Base-by-base conservation (phyloP, 92 coral and sea anemone genomes). In the Meandrina meandrites region DNA sequence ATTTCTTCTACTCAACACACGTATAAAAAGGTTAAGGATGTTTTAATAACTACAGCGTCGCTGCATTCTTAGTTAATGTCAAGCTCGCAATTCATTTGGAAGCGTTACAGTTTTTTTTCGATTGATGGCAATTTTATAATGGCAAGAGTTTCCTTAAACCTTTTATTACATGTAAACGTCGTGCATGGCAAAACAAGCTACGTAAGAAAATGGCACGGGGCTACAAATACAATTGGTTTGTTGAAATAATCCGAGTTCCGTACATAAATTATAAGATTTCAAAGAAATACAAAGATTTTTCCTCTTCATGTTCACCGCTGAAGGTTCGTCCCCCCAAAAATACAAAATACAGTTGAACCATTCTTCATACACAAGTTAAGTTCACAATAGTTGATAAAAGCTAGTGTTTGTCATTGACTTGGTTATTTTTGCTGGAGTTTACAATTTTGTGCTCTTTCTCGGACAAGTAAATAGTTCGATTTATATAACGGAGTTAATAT, bases 51-150 rank as follows among this genome's bases (percentile, higher is more conserved):
- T 66, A 66, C 71, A 28, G 35, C 71, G 18, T 28, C 12, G 71
- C 71, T 66, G 35, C 17, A 13, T 27, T 35, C 30, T 66, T 28
- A 4, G 35, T 66, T 7, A 60, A 21, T 60, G 67, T 9, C 28
- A 60, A 60, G 67, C n/a, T 27, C 14, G 70, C 34, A 1, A n/a
- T 64, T n/a, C 71, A 56, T 15, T 37, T 81, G 84, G 76, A 82
- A 69, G 35, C 42, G 37, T 40, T 22, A 81, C 53, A 62, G 51
- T 5, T 50, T 48, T 17, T 34, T 1, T 53, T 57, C 30, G 21
- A 27, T 14, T 53, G 28, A 40, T 11, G 51, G 24, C 60, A 54
- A 15, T 64, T 27, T 64, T 64, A 64, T 12, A 64, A 64, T 64
- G 34, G 34, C 31, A 27, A 64, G 34, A 27, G 16, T 12, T 64